phyloP scores from a whole-genome alignment of 1,140 invertebrate species.

The Habropoda laboriosa region DNA sequence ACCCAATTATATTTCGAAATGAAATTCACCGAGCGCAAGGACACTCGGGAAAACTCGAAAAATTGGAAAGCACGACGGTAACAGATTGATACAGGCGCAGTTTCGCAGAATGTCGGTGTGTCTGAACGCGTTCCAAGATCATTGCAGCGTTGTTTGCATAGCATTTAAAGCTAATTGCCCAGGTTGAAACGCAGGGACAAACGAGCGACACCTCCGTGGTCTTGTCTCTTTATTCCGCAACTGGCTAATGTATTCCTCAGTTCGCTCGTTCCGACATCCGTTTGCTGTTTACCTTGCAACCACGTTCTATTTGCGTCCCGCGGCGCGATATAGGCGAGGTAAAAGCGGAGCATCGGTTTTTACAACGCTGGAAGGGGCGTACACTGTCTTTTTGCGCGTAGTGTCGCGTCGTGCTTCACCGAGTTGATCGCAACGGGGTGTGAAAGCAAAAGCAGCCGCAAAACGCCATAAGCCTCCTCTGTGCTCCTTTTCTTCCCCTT shows the following conservation, averaged over 20 bases:
- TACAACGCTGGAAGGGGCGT: neutral
- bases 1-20: too few species aligned
- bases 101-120: neutral
- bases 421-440: neutral
- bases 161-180: neutral
- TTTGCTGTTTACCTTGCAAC: constrained; percentile 32
- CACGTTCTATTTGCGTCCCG: constrained; percentile 43
- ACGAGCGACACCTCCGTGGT: neutral
- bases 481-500: neutral
- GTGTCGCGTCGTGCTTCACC: neutral
- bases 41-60: too few species aligned
- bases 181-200: too few species aligned
- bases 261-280: neutral
- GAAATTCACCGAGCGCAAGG: too few species aligned
- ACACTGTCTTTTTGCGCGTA: neutral
- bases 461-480: neutral
- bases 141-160: too few species aligned
- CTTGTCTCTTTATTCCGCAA: neutral
- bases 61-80: too few species aligned
- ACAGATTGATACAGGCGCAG: neutral
- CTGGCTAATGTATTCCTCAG: constrained; percentile 1
- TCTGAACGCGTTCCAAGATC: neutral
- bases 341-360: constrained; percentile 32
- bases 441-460: constrained; percentile 7
- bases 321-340: neutral